These are phyloP conservation scores for Bembecia ichneumoniformis DNA, from an alignment of 2,888 invertebrate genomes.

Conservation along the genomic window DNA sequence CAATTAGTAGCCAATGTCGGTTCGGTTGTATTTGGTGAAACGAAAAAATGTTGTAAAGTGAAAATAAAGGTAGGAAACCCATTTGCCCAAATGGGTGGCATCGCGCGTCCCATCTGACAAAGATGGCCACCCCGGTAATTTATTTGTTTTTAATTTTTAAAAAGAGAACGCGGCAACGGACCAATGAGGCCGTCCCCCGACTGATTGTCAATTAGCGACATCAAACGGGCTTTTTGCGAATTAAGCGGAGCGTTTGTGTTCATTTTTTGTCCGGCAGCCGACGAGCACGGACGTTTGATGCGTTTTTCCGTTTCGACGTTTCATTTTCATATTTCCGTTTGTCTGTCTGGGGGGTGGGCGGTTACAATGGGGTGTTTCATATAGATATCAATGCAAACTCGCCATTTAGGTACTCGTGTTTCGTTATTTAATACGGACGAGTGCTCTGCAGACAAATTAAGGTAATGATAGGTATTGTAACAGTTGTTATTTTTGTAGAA, in stretches of 20 bases:
- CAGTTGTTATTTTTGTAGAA: background rate
- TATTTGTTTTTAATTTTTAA: constrained; percentile 70
- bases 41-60: background rate
- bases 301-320: constrained; percentile 66
- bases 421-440: constrained; percentile 49
- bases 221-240: constrained; percentile 74
- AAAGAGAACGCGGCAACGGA: constrained; percentile 60
- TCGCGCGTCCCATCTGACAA: constrained; percentile 17
- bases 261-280: constrained; percentile 60
- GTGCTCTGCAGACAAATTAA: constrained; percentile 32
- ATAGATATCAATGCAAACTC: constrained; percentile 22
- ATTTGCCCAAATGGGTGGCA: background rate
- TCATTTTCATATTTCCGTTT: constrained; percentile 72
- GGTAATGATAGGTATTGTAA: background rate
- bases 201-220: constrained; percentile 73
- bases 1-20: background rate
- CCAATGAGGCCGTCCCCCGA: constrained; percentile 68
- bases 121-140: constrained; percentile 51
- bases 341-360: constrained; percentile 34
- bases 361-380: constrained; percentile 40
- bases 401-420: constrained; percentile 19
- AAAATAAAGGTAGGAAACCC: background rate
- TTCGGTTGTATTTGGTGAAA: background rate
- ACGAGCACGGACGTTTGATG: constrained; percentile 52
- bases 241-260: constrained; percentile 66